A percentile compares a stretch with the other conserved stretches of the same genome.
Evolutionary conservation across 2,888 invertebrate species (phyloP).

Genomic region (Patella pellucida): DNA sequence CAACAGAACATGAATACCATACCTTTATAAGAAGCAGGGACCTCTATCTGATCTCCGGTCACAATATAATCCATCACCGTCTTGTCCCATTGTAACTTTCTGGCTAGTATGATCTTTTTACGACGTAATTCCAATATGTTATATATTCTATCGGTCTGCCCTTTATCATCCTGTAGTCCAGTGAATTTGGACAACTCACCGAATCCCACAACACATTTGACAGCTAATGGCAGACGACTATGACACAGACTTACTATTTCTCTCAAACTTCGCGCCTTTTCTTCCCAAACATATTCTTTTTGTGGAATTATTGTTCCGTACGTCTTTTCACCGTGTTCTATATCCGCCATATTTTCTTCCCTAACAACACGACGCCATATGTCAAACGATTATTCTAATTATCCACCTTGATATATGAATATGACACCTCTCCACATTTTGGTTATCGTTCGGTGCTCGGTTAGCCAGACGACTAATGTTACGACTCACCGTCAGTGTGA

Average conservation of each 20-base stretch:
- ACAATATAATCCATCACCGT: constrained; percentile 53
- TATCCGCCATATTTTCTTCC: constrained; percentile 5
- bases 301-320: background rate
- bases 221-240: background rate
- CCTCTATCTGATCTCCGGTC: constrained; percentile 51
- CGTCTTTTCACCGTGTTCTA: background rate
- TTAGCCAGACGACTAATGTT: background rate
- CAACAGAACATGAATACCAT: background rate
- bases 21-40: constrained; percentile 61
- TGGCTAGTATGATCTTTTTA: constrained; percentile 53
- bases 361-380: constrained; percentile 7
- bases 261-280: background rate
- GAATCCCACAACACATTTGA: background rate
- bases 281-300: constrained; percentile 1
- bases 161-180: constrained; percentile 7
- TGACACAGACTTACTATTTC: background rate
- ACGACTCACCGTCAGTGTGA: background rate
- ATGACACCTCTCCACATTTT: background rate
- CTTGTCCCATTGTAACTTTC: constrained; percentile 59
- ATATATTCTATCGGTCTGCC: constrained; percentile 40
- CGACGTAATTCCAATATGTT: constrained; percentile 54
- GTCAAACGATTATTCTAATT: background rate
- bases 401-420: constrained; percentile 10
- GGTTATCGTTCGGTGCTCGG: background rate
- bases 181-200: background rate